These are phyloP conservation scores for Drosophila takahashii DNA, from an alignment of 1,140 invertebrate genomes.

Conservation along the genomic window DNA sequence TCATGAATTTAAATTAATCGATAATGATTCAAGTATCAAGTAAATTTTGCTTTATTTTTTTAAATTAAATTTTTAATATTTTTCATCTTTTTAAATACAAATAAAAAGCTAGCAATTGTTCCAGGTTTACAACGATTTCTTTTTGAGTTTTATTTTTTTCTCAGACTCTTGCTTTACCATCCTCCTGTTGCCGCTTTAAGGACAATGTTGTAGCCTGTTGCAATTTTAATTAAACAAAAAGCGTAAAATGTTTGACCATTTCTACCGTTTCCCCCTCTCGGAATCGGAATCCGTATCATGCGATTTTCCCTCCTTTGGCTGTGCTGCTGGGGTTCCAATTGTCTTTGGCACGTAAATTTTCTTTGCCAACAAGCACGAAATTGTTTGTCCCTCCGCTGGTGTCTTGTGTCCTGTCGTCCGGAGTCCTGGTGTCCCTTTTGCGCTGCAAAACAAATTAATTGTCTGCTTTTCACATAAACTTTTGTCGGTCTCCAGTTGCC, in stretches of 20 bases:
- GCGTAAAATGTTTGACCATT: constrained; percentile 79
- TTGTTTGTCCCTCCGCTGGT: constrained; percentile 54
- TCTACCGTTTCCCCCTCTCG: constrained; percentile 8
- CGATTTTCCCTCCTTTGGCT: not conserved
- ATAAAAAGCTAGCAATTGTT: too few relatives aligned
- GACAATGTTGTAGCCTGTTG: constrained; percentile 50
- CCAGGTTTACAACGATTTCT: not conserved
- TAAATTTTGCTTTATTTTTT: too few relatives aligned
- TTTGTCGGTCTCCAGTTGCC: constrained; percentile 49
- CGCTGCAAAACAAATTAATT: constrained; percentile 78
- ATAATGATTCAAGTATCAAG: too few relatives aligned
- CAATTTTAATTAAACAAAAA: constrained; percentile 83
- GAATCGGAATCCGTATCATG: constrained; percentile 5
- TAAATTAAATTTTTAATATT: too few relatives aligned
- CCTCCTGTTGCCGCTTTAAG: constrained; percentile 30
- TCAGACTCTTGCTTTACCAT: not conserved
- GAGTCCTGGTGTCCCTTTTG: constrained; percentile 33
- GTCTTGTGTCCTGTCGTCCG: constrained; percentile 38
- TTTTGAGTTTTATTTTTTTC: not conserved
- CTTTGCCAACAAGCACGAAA: constrained; percentile 81
- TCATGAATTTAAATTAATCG: too few relatives aligned
- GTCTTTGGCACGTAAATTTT: constrained; percentile 80
- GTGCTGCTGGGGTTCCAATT: constrained; percentile 42
- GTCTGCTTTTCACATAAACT: constrained; percentile 76
- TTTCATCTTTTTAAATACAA: too few relatives aligned